Evolutionary conservation across 2,888 invertebrate genomes (phyloP).

Genomic region (Nebria brevicollis): DNA sequence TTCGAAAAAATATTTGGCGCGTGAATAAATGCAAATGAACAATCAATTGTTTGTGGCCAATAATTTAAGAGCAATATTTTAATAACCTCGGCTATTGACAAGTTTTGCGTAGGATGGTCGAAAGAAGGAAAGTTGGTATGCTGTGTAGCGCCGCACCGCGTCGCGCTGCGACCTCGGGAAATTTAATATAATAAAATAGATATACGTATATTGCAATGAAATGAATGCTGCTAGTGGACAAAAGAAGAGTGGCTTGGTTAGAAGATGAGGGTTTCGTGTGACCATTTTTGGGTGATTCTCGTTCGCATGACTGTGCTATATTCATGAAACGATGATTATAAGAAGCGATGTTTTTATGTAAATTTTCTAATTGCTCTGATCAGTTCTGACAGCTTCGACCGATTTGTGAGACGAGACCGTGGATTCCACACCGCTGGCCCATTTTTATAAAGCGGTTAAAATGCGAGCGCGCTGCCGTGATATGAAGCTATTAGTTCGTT

Average conservation of each 20-base stretch:
- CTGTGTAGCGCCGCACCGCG: background rate
- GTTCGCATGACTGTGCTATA: slow-evolving; percentile 46
- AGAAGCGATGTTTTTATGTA: slow-evolving; percentile 45
- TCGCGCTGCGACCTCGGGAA: background rate
- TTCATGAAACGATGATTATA: slow-evolving; percentile 32
- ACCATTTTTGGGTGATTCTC: background rate
- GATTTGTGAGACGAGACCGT: slow-evolving; percentile 21
- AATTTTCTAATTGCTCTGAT: slow-evolving; percentile 47
- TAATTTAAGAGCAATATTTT: slow-evolving; percentile 46
- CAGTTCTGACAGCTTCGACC: slow-evolving; percentile 43
- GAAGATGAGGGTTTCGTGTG: background rate
- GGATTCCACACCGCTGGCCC: slow-evolving; percentile 35
- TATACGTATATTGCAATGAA: too few species aligned
- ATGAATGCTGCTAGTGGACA: too few species aligned
- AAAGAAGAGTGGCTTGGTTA: too few species aligned
- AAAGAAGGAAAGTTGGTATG: slow-evolving; percentile 24
- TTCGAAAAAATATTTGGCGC: background rate
- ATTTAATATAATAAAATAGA: too few species aligned
- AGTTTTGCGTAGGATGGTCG: slow-evolving; percentile 43
- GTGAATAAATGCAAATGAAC: slow-evolving; percentile 26
- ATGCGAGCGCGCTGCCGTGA: slow-evolving; percentile 18
- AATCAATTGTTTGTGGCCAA: slow-evolving; percentile 43
- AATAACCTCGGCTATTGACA: slow-evolving; percentile 45
- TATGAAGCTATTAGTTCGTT: slow-evolving; percentile 30
- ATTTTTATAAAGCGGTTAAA: slow-evolving; percentile 25